Conservation (phyloP, 2,113 vertebrate genomes). For the Salminus brasiliensis region DNA sequence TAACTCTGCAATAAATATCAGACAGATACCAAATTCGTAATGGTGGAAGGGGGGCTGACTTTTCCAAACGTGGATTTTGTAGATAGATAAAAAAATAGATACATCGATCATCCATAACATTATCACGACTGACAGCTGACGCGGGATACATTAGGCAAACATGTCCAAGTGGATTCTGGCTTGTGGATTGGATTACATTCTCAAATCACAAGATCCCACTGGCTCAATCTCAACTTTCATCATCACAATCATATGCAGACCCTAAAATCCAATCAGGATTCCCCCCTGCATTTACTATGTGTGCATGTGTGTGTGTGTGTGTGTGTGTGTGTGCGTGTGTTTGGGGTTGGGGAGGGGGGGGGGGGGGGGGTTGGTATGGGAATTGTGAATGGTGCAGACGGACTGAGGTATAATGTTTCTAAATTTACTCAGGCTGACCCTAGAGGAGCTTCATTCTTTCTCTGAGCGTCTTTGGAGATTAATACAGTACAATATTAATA, state of each 20-base stretch:
- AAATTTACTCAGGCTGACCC: constrained; percentile 15
- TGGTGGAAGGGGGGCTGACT: no score
- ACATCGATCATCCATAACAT: no score
- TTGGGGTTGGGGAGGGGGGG: no score
- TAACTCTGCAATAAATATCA: no score
- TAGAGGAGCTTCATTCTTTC: neutral
- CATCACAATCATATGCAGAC: neutral
- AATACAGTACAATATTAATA: no score
- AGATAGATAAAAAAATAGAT: no score
- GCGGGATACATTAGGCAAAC: no score
- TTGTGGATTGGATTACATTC: neutral
- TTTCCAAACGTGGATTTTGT: neutral
- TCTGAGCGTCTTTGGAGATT: neutral
- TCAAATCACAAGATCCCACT: neutral
- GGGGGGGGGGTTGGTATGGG: no score
- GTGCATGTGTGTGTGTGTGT: neutral
- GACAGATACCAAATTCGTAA: no score
- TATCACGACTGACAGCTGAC: no score
- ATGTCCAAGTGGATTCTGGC: neutral
- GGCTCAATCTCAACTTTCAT: neutral
- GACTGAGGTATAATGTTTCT: constrained; percentile 4
- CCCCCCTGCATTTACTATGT: neutral
- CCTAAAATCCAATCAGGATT: neutral
- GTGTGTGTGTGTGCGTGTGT: constrained; percentile 4
- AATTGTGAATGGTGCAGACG: constrained; percentile 22